Base-by-base conservation (phyloP, 2,797 vertebrate species). In the Sebastes taczanowskii region DNA sequence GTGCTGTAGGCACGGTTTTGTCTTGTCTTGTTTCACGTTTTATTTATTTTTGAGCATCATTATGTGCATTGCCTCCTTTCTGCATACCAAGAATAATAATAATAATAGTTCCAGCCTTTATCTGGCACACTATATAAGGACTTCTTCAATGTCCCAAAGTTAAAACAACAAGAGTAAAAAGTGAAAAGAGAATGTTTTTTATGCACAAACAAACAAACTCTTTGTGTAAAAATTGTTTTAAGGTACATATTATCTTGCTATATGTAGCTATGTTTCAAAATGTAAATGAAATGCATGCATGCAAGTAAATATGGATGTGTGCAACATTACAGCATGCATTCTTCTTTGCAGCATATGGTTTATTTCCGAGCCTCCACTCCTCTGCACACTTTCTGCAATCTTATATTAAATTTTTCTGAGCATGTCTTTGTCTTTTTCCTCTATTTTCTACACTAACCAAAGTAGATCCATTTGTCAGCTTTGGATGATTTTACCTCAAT, bases 1-100 rank as follows among this genome's bases (percentile, higher is more conserved):
- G 97, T 99, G 76, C 91, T 98, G 93, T 97, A 94, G 95, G 92
- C 86, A 84, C 70, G 76, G 70, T 27, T 27, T 74, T 60, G 23
- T 25, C 64, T 59, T 56, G 27, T 83, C 52, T 20, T 58, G 7
- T 49, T 29, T 16, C 2, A 7, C 73, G 23, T 76, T 79, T 74
- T 53, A 85, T 86, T 85, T 69, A 34, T 86, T 84, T 65, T 80
- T 35, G 65, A 73, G 16, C 11, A 22, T 53, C 14, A 62, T 63
- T 38, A 23, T 2, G 29, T 59, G 32, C 4, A 53, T 38, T 23
- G 23, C 27, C 2, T 34, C 23, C 11, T 42, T 75, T 67, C 30
- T 76, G n/a, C 5, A 9, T 34, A 68, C 35, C 27, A 18, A 52
- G 42, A 18, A 46, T 46, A 46, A 46, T 18, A 18, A 46, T 18